Evolutionary conservation across 2,888 invertebrate genomes (phyloP), one percentile per base, ranked within the genome.

Genomic region (Aphidius colemani): DNA sequence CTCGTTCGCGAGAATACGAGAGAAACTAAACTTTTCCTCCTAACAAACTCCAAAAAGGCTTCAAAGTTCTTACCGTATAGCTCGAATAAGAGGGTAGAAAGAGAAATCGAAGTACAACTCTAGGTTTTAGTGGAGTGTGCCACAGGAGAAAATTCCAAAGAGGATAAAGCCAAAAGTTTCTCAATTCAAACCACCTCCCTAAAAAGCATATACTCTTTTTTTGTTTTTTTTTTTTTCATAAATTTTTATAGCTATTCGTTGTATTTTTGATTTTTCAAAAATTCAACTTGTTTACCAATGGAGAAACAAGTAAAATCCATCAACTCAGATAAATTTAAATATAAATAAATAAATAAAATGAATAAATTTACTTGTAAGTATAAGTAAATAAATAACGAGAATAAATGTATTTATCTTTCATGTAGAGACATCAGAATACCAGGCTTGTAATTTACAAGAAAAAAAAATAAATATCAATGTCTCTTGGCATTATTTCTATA

Each of bases 131-230:
- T 30, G 30, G 30, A 30, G 30, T 30, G 30, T 30, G 30, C 30
- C 30, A 30, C 30, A 5, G 11, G 43, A 43, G 50, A 56, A 61
- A 61, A 61, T 61, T 61, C 61, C 56, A 56, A 56, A 8, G 55
- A 49, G 61, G 61, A 61, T 61, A 61, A 56, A 61, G 61, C 49
- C 56, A 50, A 61, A 59, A 61, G 55, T 61, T 61, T 61, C 43
- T 55, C 55, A 55, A 61, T 55, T 61, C 55, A 48, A 49, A 30
- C 55, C n/a, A 46, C 30, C 53, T 50, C 13, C 5, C 39, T 8
- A 53, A 55, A 7, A 49, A 49, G 49, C n/a, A 49, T 49, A 13
- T 11, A 18, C 13, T 11, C 1, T 49, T 49, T 7, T 48, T n/a
- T 49, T 49, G 13, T 49, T 7, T 6, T 30, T 30, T 30, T 30